A percentile compares a stretch with the other conserved stretches of the same genome.
phyloP scores from a whole-genome alignment of 2,113 vertebrate genomes.

The Pterophyllum scalare region DNA sequence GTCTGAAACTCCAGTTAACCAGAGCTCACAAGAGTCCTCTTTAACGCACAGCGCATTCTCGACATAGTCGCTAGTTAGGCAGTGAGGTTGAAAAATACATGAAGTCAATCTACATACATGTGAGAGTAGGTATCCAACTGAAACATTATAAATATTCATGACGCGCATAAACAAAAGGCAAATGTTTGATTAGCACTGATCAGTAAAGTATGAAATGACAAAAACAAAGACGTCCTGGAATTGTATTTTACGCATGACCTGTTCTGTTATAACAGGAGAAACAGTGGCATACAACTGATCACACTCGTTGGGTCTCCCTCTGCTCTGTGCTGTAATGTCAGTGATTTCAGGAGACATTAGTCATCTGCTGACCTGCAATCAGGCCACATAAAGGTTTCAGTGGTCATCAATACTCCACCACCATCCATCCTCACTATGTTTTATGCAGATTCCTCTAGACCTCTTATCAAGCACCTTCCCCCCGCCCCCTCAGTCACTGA shows the following conservation, averaged over 20 bases:
- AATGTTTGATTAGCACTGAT: not conserved
- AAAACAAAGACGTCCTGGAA: constrained; percentile 1
- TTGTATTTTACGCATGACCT: not conserved
- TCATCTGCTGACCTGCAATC: constrained; percentile 41
- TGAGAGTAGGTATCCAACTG: not conserved
- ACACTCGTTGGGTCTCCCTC: not conserved
- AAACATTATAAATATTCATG: constrained; percentile 23
- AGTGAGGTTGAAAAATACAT: not conserved
- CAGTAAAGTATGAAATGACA: constrained; percentile 9
- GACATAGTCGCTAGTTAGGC: not conserved
- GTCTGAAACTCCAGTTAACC: constrained; percentile 57
- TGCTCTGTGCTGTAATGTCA: not conserved
- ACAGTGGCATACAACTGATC: not conserved
- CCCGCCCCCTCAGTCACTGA: not conserved
- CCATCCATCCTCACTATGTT: constrained; percentile 34
- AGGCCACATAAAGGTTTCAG: constrained; percentile 14
- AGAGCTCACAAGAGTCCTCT: not conserved
- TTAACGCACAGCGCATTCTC: not conserved
- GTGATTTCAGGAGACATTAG: constrained; percentile 24
- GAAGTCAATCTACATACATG: not conserved
- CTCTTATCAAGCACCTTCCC: not conserved
- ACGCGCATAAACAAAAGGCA: not conserved
- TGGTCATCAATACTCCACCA: not conserved
- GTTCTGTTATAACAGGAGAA: constrained; percentile 13
- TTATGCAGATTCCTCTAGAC: constrained; percentile 44